phyloP scores from a whole-genome alignment of 2,797 vertebrate species.

The Tragopan temminckii region DNA sequence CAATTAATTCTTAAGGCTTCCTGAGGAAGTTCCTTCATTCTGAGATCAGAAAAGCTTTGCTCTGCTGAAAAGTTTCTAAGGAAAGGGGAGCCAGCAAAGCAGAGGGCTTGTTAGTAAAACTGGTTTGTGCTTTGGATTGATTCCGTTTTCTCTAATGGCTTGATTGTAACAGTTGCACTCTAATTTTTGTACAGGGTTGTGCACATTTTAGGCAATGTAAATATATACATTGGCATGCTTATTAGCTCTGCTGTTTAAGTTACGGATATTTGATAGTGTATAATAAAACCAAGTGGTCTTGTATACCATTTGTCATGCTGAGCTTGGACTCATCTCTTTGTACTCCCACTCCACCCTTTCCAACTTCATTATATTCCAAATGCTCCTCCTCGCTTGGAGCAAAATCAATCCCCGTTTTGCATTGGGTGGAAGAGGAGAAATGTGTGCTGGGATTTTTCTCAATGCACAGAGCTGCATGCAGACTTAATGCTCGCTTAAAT shows the following conservation, averaged over 20 bases:
- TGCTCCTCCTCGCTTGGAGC: constrained; percentile 62
- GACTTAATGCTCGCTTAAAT: constrained; percentile 50
- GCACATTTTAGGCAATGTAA: constrained; percentile 36
- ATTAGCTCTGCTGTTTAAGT: constrained; percentile 63
- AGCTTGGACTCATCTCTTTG: constrained; percentile 40
- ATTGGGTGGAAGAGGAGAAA: constrained; percentile 63
- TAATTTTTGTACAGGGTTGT: constrained; percentile 54
- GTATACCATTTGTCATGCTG: constrained; percentile 41
- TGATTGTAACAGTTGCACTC: constrained; percentile 60
- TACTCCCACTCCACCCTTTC: constrained; percentile 40
- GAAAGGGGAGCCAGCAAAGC: constrained; percentile 2
- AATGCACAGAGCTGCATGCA: constrained; percentile 53
- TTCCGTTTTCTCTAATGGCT: constrained; percentile 68
- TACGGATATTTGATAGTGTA: constrained; percentile 37
- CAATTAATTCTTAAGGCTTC: constrained; percentile 11
- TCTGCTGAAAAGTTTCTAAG: background rate
- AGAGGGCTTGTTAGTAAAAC: constrained; percentile 42
- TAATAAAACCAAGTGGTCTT: constrained; percentile 49
- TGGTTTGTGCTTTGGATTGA: constrained; percentile 30
- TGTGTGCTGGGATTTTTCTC: constrained; percentile 58
- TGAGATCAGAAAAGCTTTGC: background rate
- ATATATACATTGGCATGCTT: constrained; percentile 48
- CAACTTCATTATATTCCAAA: constrained; percentile 73
- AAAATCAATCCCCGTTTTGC: constrained; percentile 46
- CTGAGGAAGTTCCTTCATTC: constrained; percentile 9